These are phyloP conservation scores for Sus cebifrons DNA, from an alignment of 2,797 vertebrate species.

Conservation along the genomic window DNA sequence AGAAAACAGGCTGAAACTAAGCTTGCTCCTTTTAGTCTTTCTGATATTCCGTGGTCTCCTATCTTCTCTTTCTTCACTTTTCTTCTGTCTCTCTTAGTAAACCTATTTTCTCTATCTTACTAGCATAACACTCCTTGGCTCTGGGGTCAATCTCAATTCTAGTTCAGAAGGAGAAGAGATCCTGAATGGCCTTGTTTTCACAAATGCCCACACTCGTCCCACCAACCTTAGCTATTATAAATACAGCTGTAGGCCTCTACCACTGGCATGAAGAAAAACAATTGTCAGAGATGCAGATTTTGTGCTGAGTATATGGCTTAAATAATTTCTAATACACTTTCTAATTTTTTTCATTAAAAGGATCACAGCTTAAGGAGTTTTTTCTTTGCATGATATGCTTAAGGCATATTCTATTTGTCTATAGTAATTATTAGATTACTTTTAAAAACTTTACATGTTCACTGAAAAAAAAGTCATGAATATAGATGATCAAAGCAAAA, in stretches of 20 bases:
- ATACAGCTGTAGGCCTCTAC: background rate
- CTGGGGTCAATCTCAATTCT: background rate
- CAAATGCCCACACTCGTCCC: background rate
- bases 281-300: background rate
- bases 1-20: background rate
- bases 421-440: constrained; percentile 55
- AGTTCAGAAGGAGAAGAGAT: background rate
- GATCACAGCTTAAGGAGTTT: background rate
- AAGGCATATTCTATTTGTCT: background rate
- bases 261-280: background rate
- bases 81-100: background rate
- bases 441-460: background rate
- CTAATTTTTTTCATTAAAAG: background rate
- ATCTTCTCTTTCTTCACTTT: background rate
- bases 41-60: fast-evolving
- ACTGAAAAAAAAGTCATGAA: background rate
- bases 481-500: background rate
- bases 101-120: background rate
- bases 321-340: background rate
- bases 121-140: background rate
- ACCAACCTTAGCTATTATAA: background rate
- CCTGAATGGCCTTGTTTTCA: background rate
- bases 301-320: background rate
- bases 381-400: background rate
- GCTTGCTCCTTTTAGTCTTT: background rate